Evolutionary conservation across 2,113 vertebrate species (phyloP).

Genomic region (Holacanthus passer): DNA sequence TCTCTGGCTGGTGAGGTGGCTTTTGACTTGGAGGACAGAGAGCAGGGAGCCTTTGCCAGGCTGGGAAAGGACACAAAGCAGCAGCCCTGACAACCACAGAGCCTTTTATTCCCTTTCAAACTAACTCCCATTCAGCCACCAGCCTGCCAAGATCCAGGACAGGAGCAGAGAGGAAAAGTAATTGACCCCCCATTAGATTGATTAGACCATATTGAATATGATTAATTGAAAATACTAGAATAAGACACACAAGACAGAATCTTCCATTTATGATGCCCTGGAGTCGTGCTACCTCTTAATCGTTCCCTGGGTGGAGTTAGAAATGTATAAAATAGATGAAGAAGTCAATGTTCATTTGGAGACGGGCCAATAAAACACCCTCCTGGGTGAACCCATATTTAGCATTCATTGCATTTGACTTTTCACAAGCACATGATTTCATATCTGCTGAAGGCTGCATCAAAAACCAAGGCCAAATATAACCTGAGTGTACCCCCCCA

Average conservation of each 20-base stretch:
- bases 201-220: constrained; percentile 60
- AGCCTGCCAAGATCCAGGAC: constrained; percentile 50
- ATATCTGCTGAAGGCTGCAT: constrained; percentile 64
- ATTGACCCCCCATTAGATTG: constrained; percentile 68
- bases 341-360: constrained; percentile 65
- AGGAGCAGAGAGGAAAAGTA: constrained; percentile 40
- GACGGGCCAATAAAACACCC: constrained; percentile 50
- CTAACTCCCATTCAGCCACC: constrained; percentile 49
- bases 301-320: constrained; percentile 28
- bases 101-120: constrained; percentile 58
- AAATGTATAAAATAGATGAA: constrained; percentile 58
- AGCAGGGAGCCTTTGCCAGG: constrained; percentile 54
- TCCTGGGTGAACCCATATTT: constrained; percentile 40
- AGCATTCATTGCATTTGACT: constrained; percentile 63
- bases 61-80: constrained; percentile 67
- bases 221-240: constrained; percentile 65
- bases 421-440: constrained; percentile 42
- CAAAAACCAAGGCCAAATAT: constrained; percentile 43
- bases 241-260: constrained; percentile 50
- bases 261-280: constrained; percentile 29
- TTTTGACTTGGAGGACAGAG: constrained; percentile 60
- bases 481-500: constrained; percentile 27
- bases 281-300: constrained; percentile 48
- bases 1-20: constrained; percentile 49
- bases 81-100: constrained; percentile 58